A percentile compares a stretch with the other conserved stretches of the same genome.
Conservation (phyloP, 2,888 invertebrate species). For the Callinectes sapidus region DNA sequence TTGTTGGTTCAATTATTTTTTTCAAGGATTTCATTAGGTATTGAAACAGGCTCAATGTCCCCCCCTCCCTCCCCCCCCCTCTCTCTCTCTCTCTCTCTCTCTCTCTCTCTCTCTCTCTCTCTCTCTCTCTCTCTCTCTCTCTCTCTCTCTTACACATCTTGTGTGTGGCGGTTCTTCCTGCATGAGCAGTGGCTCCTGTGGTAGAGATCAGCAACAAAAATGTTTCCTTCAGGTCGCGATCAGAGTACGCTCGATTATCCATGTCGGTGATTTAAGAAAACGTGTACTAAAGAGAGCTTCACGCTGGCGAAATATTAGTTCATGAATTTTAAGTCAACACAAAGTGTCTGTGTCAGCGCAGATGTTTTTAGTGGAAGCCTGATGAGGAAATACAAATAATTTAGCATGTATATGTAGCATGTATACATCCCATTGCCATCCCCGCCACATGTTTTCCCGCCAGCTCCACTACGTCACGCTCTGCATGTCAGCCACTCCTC, state of each 20-base stretch:
- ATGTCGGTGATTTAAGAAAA: not conserved
- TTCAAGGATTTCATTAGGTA: too few relatives aligned
- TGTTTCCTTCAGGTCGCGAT: too few relatives aligned
- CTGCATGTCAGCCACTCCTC: not conserved
- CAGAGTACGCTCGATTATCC: not conserved
- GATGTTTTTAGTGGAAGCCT: not conserved
- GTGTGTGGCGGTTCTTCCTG: too few relatives aligned
- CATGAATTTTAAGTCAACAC: not conserved
- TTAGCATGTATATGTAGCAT: not conserved
- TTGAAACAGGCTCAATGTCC: too few relatives aligned
- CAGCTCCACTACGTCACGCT: not conserved
- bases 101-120: too few relatives aligned
- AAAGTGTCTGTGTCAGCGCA: not conserved
- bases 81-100: too few relatives aligned
- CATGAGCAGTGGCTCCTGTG: not conserved
- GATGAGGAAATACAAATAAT: not conserved
- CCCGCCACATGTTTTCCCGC: not conserved
- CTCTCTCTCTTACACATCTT: not conserved
- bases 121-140: too few relatives aligned
- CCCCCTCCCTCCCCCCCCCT: too few relatives aligned
- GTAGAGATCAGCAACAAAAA: not conserved
- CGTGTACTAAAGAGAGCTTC: not conserved
- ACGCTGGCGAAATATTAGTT: not conserved
- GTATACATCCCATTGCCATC: constrained; percentile 12
- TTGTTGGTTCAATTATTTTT: too few relatives aligned